Evolutionary conservation across 2,797 vertebrate genomes (phyloP).

Genomic region (Brachyalestes nurse): DNA sequence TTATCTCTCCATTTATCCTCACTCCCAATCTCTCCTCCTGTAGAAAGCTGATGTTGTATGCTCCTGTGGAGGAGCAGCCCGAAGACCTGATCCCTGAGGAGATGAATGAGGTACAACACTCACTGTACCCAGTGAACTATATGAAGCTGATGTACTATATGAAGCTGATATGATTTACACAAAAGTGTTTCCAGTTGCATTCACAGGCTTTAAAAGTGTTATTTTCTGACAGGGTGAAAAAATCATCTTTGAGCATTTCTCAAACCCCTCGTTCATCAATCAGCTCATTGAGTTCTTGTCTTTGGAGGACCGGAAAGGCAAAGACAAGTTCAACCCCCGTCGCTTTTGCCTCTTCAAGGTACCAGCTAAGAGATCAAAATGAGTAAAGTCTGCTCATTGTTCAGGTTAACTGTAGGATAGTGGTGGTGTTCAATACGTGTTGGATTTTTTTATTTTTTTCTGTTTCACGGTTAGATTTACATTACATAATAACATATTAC

Average conservation of each 20-base stretch:
- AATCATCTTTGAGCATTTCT: conserved; percentile 94
- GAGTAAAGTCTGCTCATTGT: neutral
- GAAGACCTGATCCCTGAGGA: conserved; percentile 86
- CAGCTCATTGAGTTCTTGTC: conserved; percentile 93
- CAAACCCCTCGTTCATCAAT: conserved; percentile 88
- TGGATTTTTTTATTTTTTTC: neutral
- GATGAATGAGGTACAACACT: conserved; percentile 86
- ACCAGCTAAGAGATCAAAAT: conserved; percentile 13
- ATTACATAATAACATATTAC: too few species aligned
- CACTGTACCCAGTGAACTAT: neutral
- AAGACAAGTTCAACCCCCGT: conserved; percentile 97
- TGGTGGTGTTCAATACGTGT: too few species aligned
- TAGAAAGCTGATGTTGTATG: conserved; percentile 93
- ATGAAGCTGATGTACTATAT: neutral
- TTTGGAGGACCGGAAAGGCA: conserved; percentile 97
- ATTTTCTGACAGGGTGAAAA: conserved; percentile 85
- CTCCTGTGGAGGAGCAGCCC: conserved; percentile 85
- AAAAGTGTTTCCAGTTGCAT: neutral
- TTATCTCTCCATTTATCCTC: neutral
- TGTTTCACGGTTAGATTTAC: neutral
- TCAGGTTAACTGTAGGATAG: neutral
- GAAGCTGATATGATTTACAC: neutral
- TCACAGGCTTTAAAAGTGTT: neutral
- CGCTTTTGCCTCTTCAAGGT: conserved; percentile 99
- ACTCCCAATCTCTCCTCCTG: conserved; percentile 56